A percentile compares a stretch with the other conserved stretches of the same genome.
These are phyloP conservation scores for Oreocharis arfaki DNA, from an alignment of 2,113 vertebrate genomes.

Conservation along the genomic window DNA sequence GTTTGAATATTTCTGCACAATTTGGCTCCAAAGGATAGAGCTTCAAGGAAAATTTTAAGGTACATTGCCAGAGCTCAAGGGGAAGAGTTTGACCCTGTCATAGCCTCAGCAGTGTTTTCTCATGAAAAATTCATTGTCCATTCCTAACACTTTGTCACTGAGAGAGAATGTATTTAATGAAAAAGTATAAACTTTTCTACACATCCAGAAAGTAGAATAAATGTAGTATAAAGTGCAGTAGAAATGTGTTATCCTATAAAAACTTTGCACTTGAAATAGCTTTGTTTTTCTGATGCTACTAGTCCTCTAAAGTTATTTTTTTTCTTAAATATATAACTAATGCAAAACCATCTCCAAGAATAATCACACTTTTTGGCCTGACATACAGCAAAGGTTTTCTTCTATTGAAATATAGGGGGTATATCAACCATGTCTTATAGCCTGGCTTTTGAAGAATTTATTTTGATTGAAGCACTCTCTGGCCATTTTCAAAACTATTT, in stretches of 20 bases:
- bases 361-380: neutral
- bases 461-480: neutral
- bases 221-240: neutral
- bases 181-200: neutral
- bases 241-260: neutral
- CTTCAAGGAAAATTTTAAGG: neutral
- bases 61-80: neutral
- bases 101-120: neutral
- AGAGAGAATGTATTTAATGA: neutral
- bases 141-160: neutral
- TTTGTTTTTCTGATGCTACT: neutral
- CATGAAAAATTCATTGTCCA: neutral
- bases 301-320: neutral
- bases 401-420: fast-evolving
- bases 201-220: neutral
- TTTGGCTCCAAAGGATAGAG: neutral
- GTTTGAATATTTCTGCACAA: neutral
- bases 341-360: neutral
- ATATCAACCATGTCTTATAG: neutral
- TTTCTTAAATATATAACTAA: neutral
- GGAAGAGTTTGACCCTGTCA: neutral
- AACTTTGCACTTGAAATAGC: neutral
- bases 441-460: neutral
- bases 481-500: neutral
- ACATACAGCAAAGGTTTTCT: neutral